These are phyloP conservation scores for Clepsis dumicolana DNA, from an alignment of 2,888 invertebrate species.

Conservation along the genomic window DNA sequence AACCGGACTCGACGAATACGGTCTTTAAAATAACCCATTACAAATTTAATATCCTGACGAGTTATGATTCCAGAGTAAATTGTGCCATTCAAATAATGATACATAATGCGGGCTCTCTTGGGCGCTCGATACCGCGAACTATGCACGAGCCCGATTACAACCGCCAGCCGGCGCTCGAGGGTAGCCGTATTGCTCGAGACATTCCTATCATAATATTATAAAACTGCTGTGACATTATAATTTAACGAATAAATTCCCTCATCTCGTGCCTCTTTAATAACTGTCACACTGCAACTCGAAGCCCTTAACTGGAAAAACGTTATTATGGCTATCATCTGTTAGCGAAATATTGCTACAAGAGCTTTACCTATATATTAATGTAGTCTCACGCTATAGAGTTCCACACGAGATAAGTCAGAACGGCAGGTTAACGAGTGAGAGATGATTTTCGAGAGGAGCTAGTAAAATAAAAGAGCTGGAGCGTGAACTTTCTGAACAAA, in stretches of 20 bases:
- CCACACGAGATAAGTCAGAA: background rate
- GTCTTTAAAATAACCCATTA: slow-evolving; percentile 72
- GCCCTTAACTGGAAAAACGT: slow-evolving; percentile 23
- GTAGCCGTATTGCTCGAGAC: slow-evolving; percentile 35
- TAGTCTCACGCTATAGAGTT: slow-evolving; percentile 12
- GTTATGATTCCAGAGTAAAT: slow-evolving; percentile 77
- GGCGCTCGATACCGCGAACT: slow-evolving; percentile 58
- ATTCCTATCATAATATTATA: slow-evolving; percentile 32
- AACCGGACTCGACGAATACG: background rate
- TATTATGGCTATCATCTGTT: slow-evolving; percentile 36
- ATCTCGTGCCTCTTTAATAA: slow-evolving; percentile 35
- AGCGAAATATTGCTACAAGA: slow-evolving; percentile 12
- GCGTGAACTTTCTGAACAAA: slow-evolving; percentile 80
- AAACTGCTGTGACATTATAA: slow-evolving; percentile 42
- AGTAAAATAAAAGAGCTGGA: slow-evolving; percentile 81
- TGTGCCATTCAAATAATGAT: slow-evolving; percentile 82
- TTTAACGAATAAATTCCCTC: slow-evolving; percentile 35
- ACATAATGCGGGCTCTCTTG: slow-evolving; percentile 77
- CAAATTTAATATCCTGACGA: slow-evolving; percentile 72
- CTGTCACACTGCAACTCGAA: slow-evolving; percentile 31
- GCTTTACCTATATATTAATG: slow-evolving; percentile 19
- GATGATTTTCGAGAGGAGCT: slow-evolving; percentile 72
- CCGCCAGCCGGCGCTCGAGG: slow-evolving; percentile 23
- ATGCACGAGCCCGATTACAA: slow-evolving; percentile 35
- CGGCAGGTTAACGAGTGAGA: slow-evolving; percentile 57